phyloP scores from a whole-genome alignment of 1,140 invertebrate genomes.

The Neodiprion lecontei region DNA sequence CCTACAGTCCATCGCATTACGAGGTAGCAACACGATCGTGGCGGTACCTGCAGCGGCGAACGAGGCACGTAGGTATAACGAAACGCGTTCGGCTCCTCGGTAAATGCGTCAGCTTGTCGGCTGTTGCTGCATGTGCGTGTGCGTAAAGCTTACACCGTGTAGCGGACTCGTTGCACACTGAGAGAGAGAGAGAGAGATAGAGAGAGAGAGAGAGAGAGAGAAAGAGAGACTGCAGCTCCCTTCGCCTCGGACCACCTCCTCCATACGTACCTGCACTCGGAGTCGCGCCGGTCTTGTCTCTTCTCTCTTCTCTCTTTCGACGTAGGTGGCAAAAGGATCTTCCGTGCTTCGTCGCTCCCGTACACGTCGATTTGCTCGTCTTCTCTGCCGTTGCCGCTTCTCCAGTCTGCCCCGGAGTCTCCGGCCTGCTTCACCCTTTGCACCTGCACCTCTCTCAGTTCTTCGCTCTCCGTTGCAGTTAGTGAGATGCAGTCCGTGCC shows the following conservation, averaged over 20 bases:
- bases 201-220: too few species aligned
- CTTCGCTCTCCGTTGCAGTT: background rate
- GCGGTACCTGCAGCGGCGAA: too few species aligned
- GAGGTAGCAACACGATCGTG: too few species aligned
- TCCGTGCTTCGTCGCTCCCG: conserved; percentile 6
- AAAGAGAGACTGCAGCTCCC: background rate
- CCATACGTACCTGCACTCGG: background rate
- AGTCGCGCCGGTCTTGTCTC: background rate
- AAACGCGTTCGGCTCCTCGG: background rate
- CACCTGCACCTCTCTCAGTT: background rate
- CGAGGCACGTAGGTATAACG: too few species aligned
- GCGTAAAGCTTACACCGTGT: background rate
- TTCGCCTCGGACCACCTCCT: conserved; percentile 9
- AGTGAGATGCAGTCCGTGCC: background rate
- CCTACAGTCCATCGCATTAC: too few species aligned
- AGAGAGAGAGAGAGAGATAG: too few species aligned
- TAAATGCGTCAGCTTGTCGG: background rate
- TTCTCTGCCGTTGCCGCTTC: background rate
- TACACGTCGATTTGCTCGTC: background rate
- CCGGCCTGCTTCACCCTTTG: background rate
- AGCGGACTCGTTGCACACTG: background rate
- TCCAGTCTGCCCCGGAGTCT: conserved; percentile 5
- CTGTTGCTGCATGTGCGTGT: too few species aligned
- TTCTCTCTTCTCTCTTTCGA: conserved; percentile 11
- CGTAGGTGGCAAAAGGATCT: conserved; percentile 24